A percentile compares a stretch with the other conserved stretches of the same genome.
phyloP scores from a whole-genome alignment of 2,113 vertebrate genomes.

The Heterotis niloticus region DNA sequence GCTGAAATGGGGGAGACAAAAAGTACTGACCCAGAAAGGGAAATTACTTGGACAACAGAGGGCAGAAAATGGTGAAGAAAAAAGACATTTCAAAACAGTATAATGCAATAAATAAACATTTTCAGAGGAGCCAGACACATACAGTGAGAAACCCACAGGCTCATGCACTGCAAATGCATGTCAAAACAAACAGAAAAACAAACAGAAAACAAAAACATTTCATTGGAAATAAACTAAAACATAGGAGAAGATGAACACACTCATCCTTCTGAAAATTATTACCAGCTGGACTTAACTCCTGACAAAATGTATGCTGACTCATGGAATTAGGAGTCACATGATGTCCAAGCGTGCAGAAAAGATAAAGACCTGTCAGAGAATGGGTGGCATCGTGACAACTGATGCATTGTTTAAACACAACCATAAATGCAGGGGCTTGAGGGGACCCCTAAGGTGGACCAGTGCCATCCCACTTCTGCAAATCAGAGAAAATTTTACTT shows the following conservation, averaged over 20 bases:
- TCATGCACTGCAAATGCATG: conserved; percentile 65
- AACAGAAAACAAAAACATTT: conserved; percentile 44
- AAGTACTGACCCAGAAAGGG: conserved; percentile 97
- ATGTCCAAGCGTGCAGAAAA: conserved; percentile 58
- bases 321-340: no score
- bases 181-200: conserved; percentile 53
- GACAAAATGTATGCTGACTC: neutral
- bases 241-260: conserved; percentile 25
- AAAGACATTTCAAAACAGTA: conserved; percentile 68
- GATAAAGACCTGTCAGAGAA: conserved; percentile 97
- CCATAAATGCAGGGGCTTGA: conserved; percentile 95
- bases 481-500: conserved; percentile 95
- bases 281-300: neutral
- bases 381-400: conserved; percentile 99
- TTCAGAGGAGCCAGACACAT: conserved; percentile 64
- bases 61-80: conserved; percentile 92
- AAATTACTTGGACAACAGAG: conserved; percentile 84
- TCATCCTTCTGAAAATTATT: neutral
- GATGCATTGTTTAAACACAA: conserved; percentile 99
- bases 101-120: conserved; percentile 72
- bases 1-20: conserved; percentile 74
- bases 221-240: conserved; percentile 19
- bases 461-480: conserved; percentile 88
- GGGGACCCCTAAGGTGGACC: conserved; percentile 93
- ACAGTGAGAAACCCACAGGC: conserved; percentile 31